Conservation (phyloP, 2,888 invertebrate species). For the Platycnemis pennipes region DNA sequence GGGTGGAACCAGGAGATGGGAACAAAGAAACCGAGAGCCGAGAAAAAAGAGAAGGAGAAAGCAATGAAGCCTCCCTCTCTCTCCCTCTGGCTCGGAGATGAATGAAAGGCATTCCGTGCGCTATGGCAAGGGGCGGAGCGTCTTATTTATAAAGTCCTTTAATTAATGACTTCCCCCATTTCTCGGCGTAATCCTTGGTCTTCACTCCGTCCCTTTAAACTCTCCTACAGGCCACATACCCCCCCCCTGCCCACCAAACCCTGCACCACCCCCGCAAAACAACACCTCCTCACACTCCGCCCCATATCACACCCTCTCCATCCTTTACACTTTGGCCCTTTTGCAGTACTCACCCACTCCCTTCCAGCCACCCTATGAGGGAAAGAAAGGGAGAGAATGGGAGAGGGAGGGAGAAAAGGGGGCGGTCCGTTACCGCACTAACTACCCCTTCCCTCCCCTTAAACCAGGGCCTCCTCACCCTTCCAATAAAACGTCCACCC, state of each 20-base stretch:
- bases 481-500: background rate
- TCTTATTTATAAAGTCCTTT: conserved; percentile 65
- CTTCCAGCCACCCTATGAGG: background rate
- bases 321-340: conserved; percentile 21
- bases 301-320: conserved; percentile 4
- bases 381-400: background rate
- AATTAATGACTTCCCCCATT: conserved; percentile 58
- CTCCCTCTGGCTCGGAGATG: conserved; percentile 3
- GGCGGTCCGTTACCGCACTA: background rate
- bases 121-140: conserved; percentile 46
- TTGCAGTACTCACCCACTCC: background rate
- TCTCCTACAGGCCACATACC: background rate
- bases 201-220: conserved; percentile 29
- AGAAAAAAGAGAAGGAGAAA: background rate
- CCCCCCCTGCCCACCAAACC: background rate
- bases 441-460: background rate
- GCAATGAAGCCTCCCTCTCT: background rate
- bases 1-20: background rate
- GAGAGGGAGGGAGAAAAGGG: background rate
- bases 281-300: background rate
- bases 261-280: background rate
- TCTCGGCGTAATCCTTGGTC: conserved; percentile 49
- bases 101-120: conserved; percentile 32
- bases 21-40: background rate
- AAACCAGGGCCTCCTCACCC: background rate